A percentile compares a stretch with the other conserved stretches of the same genome.
Evolutionary conservation across 2,113 vertebrate genomes (phyloP).

Genomic region (Silurus glanis): DNA sequence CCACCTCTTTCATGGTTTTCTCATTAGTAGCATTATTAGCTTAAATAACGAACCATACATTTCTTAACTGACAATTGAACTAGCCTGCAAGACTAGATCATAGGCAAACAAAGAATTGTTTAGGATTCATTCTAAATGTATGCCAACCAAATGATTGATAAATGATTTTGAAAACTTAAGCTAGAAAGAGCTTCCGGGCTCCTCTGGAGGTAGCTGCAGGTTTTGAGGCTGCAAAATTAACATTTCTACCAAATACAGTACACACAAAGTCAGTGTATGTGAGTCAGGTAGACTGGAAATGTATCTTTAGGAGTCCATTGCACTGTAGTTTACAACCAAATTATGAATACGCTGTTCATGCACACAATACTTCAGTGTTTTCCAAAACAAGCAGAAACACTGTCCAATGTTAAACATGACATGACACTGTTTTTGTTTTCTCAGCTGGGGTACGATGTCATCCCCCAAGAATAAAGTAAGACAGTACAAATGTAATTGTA

Average conservation of each 20-base stretch:
- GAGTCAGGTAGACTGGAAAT: background rate
- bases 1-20: background rate
- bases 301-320: background rate
- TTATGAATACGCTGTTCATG: background rate
- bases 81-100: background rate
- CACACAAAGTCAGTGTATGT: background rate
- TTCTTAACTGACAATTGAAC: background rate
- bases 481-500: background rate
- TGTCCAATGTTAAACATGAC: too few species aligned
- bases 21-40: background rate
- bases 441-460: background rate
- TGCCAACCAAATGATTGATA: slow-evolving; percentile 11
- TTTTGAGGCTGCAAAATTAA: slow-evolving; percentile 44
- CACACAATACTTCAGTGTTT: background rate
- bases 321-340: background rate
- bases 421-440: background rate
- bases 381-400: background rate
- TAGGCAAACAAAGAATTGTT: background rate
- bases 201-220: slow-evolving; percentile 50
- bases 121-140: background rate
- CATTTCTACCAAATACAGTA: slow-evolving; percentile 29
- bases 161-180: slow-evolving; percentile 7
- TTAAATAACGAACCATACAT: background rate
- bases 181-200: slow-evolving; percentile 55
- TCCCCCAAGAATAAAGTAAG: background rate